phyloP scores from a whole-genome alignment of 2,113 vertebrate species.

The Stigmatopora argus region DNA sequence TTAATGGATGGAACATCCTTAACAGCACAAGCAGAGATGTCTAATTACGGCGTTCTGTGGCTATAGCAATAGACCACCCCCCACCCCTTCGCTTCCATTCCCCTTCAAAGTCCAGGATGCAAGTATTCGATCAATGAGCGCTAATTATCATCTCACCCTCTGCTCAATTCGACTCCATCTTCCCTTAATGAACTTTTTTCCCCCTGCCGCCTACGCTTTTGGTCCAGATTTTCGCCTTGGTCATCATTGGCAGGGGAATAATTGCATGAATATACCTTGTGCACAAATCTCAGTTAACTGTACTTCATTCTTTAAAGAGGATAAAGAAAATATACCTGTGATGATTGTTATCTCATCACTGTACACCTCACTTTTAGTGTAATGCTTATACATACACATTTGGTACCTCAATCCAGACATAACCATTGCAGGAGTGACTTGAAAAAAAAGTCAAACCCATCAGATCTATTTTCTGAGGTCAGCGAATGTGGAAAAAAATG shows the following conservation, averaged over 20 bases:
- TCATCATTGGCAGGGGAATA: too few species aligned
- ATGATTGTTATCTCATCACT: background rate
- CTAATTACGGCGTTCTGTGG: conserved; percentile 18
- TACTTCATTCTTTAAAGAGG: too few species aligned
- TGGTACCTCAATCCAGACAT: background rate
- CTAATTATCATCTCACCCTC: conserved; percentile 34
- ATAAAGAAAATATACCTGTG: too few species aligned
- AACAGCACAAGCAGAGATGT: conserved; percentile 7
- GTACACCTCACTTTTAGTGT: background rate
- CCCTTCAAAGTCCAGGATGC: conserved; percentile 8
- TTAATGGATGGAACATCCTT: background rate
- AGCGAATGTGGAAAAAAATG: background rate
- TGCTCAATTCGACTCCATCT: conserved; percentile 50
- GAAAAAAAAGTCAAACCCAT: conserved; percentile 8
- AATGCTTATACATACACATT: conserved; percentile 9
- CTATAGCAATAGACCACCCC: conserved; percentile 16
- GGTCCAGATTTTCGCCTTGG: too few species aligned
- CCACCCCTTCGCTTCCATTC: conserved; percentile 3
- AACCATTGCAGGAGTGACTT: conserved; percentile 1
- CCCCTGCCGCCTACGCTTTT: conserved; percentile 3
- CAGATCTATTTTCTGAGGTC: conserved; percentile 2
- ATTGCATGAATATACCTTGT: too few species aligned
- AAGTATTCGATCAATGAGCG: conserved; percentile 41
- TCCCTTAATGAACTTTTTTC: conserved; percentile 39
- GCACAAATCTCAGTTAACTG: too few species aligned